Evolutionary conservation across 2,888 invertebrate species (phyloP).

Genomic region (Clusia tigrina): DNA sequence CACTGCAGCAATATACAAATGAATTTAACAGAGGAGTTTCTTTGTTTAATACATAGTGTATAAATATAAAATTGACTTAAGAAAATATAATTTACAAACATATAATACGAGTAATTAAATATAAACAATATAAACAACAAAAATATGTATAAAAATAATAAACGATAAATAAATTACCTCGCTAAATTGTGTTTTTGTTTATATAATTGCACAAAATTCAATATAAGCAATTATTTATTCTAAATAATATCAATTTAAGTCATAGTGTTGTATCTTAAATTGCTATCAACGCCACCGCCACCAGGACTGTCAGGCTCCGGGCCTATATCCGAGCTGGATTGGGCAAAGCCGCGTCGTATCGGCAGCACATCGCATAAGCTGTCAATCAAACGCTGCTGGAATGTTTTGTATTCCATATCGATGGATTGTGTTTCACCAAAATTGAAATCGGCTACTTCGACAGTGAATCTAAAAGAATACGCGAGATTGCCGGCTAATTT

Average conservation of each 20-base stretch:
- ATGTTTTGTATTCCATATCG: conserved; percentile 87
- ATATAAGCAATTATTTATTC: conserved; percentile 46
- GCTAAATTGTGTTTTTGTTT: background rate
- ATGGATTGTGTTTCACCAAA: conserved; percentile 79
- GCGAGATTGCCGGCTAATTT: conserved; percentile 6
- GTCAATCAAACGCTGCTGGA: conserved; percentile 80
- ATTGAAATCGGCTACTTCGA: conserved; percentile 92
- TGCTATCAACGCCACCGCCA: conserved; percentile 51
- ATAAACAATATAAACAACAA: conserved; percentile 7
- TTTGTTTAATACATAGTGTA: conserved; percentile 26
- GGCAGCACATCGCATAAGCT: conserved; percentile 74
- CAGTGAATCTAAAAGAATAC: conserved; percentile 69
- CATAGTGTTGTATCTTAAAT: conserved; percentile 55
- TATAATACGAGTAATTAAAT: background rate
- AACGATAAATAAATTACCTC: background rate
- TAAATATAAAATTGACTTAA: conserved; percentile 18
- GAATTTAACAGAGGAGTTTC: too few relatives aligned
- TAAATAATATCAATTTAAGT: conserved; percentile 40
- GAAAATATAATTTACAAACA: conserved; percentile 2
- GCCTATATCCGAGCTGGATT: conserved; percentile 52
- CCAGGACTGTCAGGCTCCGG: conserved; percentile 44
- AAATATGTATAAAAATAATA: background rate
- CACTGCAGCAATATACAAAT: conserved; percentile 4
- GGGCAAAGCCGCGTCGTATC: conserved; percentile 48
- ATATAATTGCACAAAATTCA: conserved; percentile 41